These are phyloP conservation scores for Thaumetopoea pityocampa DNA, from an alignment of 1,140 invertebrate genomes.

Conservation along the genomic window DNA sequence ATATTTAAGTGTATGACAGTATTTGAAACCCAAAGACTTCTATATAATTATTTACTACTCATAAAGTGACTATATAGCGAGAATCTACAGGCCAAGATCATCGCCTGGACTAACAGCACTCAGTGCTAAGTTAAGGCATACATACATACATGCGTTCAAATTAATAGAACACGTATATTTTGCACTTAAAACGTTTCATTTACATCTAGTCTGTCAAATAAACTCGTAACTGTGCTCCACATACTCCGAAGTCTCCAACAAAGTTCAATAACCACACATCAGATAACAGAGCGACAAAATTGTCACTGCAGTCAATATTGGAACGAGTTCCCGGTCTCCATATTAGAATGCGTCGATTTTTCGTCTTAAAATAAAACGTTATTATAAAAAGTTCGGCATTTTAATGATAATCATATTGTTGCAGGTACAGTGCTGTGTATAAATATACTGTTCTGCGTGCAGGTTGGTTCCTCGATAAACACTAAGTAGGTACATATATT, in stretches of 20 bases:
- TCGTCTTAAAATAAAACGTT: slow-evolving; percentile 19
- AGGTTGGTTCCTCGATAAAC: slow-evolving; percentile 40
- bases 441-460: slow-evolving; percentile 17
- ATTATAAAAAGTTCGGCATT: slow-evolving; percentile 11
- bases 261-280: slow-evolving; percentile 30
- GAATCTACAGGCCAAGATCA: no score
- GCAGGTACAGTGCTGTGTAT: slow-evolving; percentile 34
- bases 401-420: slow-evolving; percentile 34
- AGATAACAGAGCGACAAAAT: slow-evolving; percentile 26
- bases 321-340: slow-evolving; percentile 23
- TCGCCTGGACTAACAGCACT: no score
- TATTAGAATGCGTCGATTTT: slow-evolving; percentile 25
- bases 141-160: no score
- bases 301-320: slow-evolving; percentile 21
- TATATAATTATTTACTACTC: no score
- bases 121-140: no score
- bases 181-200: no score
- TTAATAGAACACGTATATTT: no score
- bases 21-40: no score
- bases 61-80: no score
- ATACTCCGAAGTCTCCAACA: slow-evolving; percentile 22
- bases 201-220: no score
- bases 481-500: slow-evolving; percentile 20
- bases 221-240: no score
- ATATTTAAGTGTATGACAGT: no score